Evolutionary conservation across 2,888 invertebrate genomes (phyloP).

Genomic region (Trimorus sp.): DNA sequence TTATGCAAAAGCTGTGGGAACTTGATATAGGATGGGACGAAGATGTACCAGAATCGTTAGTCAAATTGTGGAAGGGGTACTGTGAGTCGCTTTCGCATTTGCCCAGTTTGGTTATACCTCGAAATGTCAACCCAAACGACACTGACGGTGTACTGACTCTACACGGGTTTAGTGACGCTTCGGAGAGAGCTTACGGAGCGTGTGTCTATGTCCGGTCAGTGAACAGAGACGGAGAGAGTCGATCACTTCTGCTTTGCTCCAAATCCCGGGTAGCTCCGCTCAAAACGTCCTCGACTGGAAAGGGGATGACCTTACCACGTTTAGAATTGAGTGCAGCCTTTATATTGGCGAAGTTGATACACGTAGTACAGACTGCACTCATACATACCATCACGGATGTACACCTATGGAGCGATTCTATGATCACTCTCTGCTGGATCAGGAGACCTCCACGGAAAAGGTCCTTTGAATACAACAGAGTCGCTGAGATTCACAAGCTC

Average conservation of each 20-base stretch:
- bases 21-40: constrained; percentile 42
- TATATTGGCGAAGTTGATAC: constrained; percentile 25
- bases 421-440: constrained; percentile 39
- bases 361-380: not conserved
- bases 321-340: constrained; percentile 36
- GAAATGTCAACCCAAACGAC: not conserved
- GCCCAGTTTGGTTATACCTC: constrained; percentile 5
- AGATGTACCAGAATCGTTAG: not conserved
- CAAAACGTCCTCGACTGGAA: too few species aligned
- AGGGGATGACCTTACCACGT: constrained; percentile 29
- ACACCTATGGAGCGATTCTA: constrained; percentile 41
- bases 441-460: constrained; percentile 26
- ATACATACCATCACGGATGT: not conserved
- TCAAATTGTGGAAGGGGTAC: constrained; percentile 23
- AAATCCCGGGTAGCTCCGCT: constrained; percentile 56
- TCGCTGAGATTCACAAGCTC: too few species aligned
- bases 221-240: not conserved
- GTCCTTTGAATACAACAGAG: too few species aligned
- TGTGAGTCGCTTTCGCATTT: constrained; percentile 6
- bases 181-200: constrained; percentile 44
- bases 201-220: constrained; percentile 65
- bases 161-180: constrained; percentile 5
- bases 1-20: constrained; percentile 28
- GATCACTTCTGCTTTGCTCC: constrained; percentile 45
- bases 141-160: not conserved